phyloP scores from a whole-genome alignment of 2,797 vertebrate species.

The Discoglossus pictus region DNA sequence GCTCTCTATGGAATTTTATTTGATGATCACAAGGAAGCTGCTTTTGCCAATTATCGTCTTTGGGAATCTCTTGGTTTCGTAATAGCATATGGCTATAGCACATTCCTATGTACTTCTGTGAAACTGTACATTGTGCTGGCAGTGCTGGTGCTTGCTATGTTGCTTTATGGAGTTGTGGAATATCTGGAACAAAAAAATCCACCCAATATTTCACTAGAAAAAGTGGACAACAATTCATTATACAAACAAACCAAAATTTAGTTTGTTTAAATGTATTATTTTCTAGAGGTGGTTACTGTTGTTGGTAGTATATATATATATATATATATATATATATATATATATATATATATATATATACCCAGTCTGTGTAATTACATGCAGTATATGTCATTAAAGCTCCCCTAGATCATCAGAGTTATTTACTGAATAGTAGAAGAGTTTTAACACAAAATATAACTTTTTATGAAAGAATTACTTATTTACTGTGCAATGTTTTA shows the following conservation, averaged over 20 bases:
- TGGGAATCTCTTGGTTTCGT: constrained; percentile 92
- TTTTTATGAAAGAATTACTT: no score
- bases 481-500: no score
- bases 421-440: no score
- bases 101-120: constrained; percentile 76
- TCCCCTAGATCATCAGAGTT: no score
- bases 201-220: not conserved
- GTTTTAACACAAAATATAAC: no score
- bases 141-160: constrained; percentile 68
- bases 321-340: no score
- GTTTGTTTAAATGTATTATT: no score
- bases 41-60: constrained; percentile 91
- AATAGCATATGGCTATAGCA: constrained; percentile 88
- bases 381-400: no score
- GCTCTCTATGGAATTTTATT: constrained; percentile 89
- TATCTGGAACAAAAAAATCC: constrained; percentile 64
- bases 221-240: not conserved
- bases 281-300: no score
- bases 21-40: constrained; percentile 84
- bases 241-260: constrained; percentile 36
- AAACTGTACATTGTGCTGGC: constrained; percentile 84
- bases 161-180: constrained; percentile 79
- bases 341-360: no score
- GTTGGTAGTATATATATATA: no score
- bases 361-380: no score